These are phyloP conservation scores for Myiozetetes cayanensis DNA, from an alignment of 2,113 vertebrate genomes.

Conservation along the genomic window DNA sequence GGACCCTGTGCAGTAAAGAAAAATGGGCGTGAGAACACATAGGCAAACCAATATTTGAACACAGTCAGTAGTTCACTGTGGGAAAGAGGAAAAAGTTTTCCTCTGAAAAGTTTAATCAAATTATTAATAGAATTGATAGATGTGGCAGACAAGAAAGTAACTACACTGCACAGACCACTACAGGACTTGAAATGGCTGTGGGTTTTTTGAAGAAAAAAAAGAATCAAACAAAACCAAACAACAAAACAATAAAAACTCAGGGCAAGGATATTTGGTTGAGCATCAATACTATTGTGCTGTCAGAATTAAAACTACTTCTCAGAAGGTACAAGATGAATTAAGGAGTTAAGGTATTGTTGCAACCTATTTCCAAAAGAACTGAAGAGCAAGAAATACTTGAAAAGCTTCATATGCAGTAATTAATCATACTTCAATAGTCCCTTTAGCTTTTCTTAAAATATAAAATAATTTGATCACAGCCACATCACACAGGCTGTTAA, in stretches of 20 bases:
- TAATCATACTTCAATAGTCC: neutral
- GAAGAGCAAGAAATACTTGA: neutral
- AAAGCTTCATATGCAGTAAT: neutral
- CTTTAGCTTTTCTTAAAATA: neutral
- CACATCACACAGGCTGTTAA: neutral
- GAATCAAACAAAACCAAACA: neutral
- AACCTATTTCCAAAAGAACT: neutral
- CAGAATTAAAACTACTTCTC: neutral
- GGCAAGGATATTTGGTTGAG: neutral
- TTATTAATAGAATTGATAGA: neutral
- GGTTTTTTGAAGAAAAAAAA: neutral
- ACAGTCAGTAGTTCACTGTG: neutral
- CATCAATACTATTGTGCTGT: too few species aligned
- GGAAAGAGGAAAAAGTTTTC: neutral
- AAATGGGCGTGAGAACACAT: neutral
- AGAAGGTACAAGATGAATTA: neutral
- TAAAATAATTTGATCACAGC: neutral
- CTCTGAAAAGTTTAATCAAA: neutral
- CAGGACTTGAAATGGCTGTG: neutral
- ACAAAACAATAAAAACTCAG: neutral
- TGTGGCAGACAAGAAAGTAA: neutral
- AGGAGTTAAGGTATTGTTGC: neutral
- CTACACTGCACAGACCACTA: neutral
- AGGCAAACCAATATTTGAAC: neutral
- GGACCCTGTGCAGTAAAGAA: conserved; percentile 81